Conservation (phyloP, 2,888 invertebrate species). For the Mythimna loreyi region DNA sequence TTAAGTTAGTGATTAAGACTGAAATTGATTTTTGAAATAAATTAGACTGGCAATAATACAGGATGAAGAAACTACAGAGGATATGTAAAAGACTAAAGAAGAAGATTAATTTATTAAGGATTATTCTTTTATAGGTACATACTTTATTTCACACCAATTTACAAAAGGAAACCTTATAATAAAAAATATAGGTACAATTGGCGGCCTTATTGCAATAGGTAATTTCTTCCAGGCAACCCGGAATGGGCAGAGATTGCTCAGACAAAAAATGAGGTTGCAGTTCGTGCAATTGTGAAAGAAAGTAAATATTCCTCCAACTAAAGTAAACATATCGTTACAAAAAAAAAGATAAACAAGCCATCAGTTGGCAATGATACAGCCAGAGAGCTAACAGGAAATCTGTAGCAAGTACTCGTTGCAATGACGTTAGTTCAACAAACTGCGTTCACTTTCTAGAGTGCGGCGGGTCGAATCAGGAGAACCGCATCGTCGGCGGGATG, state of each 20-base stretch:
- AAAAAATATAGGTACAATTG: too few relatives aligned
- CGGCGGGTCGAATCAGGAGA: constrained; percentile 96
- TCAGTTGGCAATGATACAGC: constrained; percentile 53
- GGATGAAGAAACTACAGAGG: too few relatives aligned
- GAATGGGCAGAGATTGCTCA: too few relatives aligned
- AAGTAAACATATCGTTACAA: not conserved
- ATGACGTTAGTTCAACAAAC: constrained; percentile 73
- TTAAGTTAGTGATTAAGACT: not conserved
- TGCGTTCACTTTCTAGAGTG: constrained; percentile 92
- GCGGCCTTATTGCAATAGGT: too few relatives aligned
- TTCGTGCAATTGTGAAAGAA: not conserved
- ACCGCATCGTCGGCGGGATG: constrained; percentile 96
- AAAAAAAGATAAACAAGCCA: constrained; percentile 39
- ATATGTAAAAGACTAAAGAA: too few relatives aligned
- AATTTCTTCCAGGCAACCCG: too few relatives aligned
- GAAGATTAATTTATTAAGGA: not conserved
- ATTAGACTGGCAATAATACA: too few relatives aligned
- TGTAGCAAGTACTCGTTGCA: constrained; percentile 54
- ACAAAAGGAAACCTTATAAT: too few relatives aligned
- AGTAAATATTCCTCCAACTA: too few relatives aligned
- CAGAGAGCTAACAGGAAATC: constrained; percentile 62
- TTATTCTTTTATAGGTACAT: too few relatives aligned
- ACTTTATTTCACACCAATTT: too few relatives aligned
- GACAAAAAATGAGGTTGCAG: too few relatives aligned
- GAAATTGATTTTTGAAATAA: not conserved